Evolutionary conservation across 2,113 vertebrate species (phyloP).

Genomic region (Aythya baeri): DNA sequence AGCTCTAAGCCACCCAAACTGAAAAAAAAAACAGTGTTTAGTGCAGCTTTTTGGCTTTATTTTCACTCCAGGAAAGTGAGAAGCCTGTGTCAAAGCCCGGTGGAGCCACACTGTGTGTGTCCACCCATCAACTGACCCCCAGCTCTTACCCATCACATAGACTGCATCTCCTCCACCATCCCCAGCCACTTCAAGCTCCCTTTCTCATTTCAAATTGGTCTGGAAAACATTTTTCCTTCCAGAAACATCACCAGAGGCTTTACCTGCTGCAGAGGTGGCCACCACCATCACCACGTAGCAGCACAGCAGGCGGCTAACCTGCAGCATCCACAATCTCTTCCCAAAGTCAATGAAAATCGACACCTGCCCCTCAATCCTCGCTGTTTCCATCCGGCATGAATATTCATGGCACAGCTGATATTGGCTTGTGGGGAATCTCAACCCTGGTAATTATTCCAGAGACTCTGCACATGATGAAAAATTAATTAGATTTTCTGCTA

Average conservation of each 20-base stretch:
- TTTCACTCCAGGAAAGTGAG: too few species aligned
- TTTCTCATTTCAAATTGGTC: background rate
- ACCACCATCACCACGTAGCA: background rate
- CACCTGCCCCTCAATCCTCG: background rate
- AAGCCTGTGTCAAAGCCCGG: too few species aligned
- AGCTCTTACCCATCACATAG: too few species aligned
- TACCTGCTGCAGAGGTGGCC: background rate
- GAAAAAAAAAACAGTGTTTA: background rate
- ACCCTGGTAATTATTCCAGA: background rate
- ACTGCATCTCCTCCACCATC: too few species aligned
- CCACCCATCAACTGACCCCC: too few species aligned
- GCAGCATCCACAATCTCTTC: rapidly evolving
- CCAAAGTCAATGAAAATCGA: background rate
- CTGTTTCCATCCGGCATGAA: background rate
- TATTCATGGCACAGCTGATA: background rate
- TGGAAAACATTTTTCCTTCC: background rate
- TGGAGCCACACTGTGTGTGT: too few species aligned
- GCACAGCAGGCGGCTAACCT: rapidly evolving
- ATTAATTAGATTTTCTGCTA: background rate
- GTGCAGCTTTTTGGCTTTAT: background rate
- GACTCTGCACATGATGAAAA: background rate
- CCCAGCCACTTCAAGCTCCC: background rate
- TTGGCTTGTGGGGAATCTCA: background rate
- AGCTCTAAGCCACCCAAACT: background rate
- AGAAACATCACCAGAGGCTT: rapidly evolving